phyloP scores from a whole-genome alignment of 1,140 invertebrate species.

The Bemisia tabaci region DNA sequence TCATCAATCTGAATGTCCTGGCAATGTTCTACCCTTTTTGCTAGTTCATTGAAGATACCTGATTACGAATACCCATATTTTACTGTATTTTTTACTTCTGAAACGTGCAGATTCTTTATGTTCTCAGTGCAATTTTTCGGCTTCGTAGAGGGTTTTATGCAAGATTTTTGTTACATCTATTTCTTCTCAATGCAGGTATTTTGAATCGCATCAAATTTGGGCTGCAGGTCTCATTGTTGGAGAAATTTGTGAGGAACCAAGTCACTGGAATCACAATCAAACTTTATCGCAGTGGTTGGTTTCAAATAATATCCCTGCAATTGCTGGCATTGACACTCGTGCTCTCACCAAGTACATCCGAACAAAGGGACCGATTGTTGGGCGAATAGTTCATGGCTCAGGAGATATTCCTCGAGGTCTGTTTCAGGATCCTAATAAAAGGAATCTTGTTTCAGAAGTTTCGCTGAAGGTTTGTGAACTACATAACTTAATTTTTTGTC shows the following conservation, averaged over 20 bases:
- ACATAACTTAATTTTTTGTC: slow-evolving; percentile 1
- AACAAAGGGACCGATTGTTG: slow-evolving; percentile 65
- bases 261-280: slow-evolving; percentile 71
- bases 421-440: slow-evolving; percentile 66
- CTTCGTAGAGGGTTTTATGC: too few relatives aligned
- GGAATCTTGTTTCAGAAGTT: slow-evolving; percentile 85
- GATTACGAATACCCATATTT: too few relatives aligned
- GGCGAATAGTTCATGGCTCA: slow-evolving; percentile 51
- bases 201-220: slow-evolving; percentile 89
- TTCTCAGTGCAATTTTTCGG: too few relatives aligned
- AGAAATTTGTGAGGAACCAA: slow-evolving; percentile 71
- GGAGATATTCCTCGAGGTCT: slow-evolving; percentile 29
- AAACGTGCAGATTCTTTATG: too few relatives aligned
- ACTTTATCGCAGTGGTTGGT: slow-evolving; percentile 75
- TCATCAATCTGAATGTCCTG: too few relatives aligned
- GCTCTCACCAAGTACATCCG: slow-evolving; percentile 76
- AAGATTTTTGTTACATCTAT: slow-evolving; percentile 8
- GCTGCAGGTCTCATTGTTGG: slow-evolving; percentile 83
- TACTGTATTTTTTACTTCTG: too few relatives aligned
- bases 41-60: too few relatives aligned
- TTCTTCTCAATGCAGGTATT: slow-evolving; percentile 45
- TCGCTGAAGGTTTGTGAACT: slow-evolving; percentile 50
- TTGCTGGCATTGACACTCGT: slow-evolving; percentile 82
- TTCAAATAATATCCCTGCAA: slow-evolving; percentile 65
- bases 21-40: too few relatives aligned